Conservation (phyloP, 2,888 invertebrate genomes). For the Euzophera pinguis region DNA sequence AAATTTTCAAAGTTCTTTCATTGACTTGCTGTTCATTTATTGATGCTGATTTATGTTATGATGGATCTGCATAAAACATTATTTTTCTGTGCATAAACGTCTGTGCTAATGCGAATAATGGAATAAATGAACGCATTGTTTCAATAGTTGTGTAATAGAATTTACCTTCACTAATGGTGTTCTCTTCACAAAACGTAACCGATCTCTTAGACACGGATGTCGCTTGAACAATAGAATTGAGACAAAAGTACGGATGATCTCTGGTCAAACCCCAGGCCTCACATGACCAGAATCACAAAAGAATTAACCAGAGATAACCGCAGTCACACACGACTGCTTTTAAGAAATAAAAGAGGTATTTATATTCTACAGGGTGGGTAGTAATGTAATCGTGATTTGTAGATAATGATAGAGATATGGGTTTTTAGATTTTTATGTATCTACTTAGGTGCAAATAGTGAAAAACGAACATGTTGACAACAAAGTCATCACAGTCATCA, state of each 20-base stretch:
- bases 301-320: not conserved
- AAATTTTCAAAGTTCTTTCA: too few species aligned
- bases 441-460: too few species aligned
- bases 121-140: too few species aligned
- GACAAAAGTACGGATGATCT: slow-evolving; percentile 3
- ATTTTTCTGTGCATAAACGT: too few species aligned
- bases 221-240: not conserved
- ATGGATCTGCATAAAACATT: too few species aligned
- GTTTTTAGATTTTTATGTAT: not conserved
- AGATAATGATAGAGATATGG: not conserved
- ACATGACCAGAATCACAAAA: slow-evolving; percentile 2
- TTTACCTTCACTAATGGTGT: not conserved
- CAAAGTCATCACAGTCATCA: too few species aligned
- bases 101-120: too few species aligned
- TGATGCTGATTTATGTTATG: too few species aligned
- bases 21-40: too few species aligned
- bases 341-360: not conserved
- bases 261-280: not conserved
- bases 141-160: too few species aligned
- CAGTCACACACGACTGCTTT: slow-evolving; percentile 4
- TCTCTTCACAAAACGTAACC: not conserved
- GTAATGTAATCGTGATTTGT: not conserved
- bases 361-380: not conserved
- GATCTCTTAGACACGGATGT: not conserved
- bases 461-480: too few species aligned